A percentile compares a stretch with the other conserved stretches of the same genome.
phyloP scores from a whole-genome alignment of 2,113 vertebrate genomes.

The Pionites leucogaster region DNA sequence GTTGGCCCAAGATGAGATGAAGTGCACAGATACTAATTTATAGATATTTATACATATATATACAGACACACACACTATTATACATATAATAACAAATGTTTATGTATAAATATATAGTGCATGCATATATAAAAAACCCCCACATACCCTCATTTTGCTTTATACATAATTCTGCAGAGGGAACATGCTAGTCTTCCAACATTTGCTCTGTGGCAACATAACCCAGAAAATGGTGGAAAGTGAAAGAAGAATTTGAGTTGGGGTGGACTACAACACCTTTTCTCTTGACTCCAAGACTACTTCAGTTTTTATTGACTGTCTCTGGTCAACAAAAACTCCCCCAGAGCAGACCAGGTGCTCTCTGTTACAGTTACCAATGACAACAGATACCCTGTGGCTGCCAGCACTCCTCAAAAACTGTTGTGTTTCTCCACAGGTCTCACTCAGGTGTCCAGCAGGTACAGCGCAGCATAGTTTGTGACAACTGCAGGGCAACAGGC shows the following conservation, averaged over 20 bases:
- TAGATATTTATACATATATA: background rate
- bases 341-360: background rate
- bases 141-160: background rate
- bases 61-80: background rate
- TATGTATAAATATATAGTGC: background rate
- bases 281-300: background rate
- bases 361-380: background rate
- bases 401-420: background rate
- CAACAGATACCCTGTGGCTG: background rate
- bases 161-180: background rate
- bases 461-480: background rate
- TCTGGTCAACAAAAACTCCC: background rate
- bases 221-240: background rate
- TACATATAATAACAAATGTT: background rate
- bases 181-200: background rate
- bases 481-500: background rate
- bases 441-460: background rate
- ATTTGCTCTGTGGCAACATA: background rate
- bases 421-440: background rate
- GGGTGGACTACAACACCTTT: background rate
- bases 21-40: background rate
- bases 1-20: background rate
- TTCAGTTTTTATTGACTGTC: background rate
- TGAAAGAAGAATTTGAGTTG: background rate
- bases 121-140: background rate